Evolutionary conservation across 2,113 vertebrate species (phyloP), one percentile per base, ranked within the genome.

Genomic region (Rhynchomys soricoides): DNA sequence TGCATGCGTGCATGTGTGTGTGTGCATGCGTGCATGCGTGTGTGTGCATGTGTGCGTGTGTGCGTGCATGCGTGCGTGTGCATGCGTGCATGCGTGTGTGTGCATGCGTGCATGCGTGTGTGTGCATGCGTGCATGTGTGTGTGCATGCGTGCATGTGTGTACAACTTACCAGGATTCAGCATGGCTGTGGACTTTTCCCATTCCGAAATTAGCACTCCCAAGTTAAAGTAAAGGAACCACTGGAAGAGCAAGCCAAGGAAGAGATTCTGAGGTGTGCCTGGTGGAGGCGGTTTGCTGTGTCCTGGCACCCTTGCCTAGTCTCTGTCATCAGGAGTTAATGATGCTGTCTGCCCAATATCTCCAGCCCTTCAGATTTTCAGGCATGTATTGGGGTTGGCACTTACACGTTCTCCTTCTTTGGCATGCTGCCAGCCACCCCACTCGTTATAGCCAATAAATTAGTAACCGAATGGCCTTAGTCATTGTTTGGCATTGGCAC

Each of bases 141-240:
- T 12, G 16, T 34, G 45, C 8, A 29, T 31, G 8, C 21, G 29
- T 11, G 50, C 12, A 17, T 21, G 9, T 21, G 37, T 7, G 21
- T 7, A 13, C 16, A 68, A 83, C 34, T 75, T 91, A 71, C 55
- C n/a, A 91, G 43, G 86, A 59, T 87, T 90, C 16, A 73, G 3
- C 45, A 57, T 75, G 40, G 79, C 90, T 86, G 21, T 85, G 62
- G n/a, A 75, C 91, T 93, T 94, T 52, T 3, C 16, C 50, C 95
- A 74, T 83, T 48, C 34, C 64, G 62, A 78, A 66, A 43, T 74
- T 86, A 87, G 59, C 83, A 89, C 64, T 62, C 77, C 77, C 29
- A 70, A 26, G 43, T 52, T 70, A 21, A 79, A 93, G 70, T 83
- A 88, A 90, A 90, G 9, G 83, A 86, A 7, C 90, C 52, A 66